phyloP scores from a whole-genome alignment of 2,113 vertebrate species.

The Pollachius pollachius region DNA sequence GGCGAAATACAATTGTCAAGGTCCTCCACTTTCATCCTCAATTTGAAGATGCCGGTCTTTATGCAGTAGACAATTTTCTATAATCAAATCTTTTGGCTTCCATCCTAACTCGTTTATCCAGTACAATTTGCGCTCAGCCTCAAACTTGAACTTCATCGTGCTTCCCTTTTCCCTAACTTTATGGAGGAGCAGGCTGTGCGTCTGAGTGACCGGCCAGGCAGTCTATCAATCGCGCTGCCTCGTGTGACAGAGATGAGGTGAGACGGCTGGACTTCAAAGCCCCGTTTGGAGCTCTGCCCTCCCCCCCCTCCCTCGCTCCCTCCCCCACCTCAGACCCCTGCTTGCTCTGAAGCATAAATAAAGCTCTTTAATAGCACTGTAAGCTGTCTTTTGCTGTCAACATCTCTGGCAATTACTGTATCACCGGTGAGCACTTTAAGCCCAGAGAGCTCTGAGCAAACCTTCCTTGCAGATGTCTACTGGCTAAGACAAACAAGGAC shows the following conservation, averaged over 20 bases:
- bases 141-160: constrained; percentile 59
- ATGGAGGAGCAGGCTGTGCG: constrained; percentile 31
- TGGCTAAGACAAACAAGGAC: constrained; percentile 47
- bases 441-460: constrained; percentile 49
- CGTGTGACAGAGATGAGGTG: constrained; percentile 70
- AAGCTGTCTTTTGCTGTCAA: constrained; percentile 75
- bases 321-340: constrained; percentile 25
- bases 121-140: constrained; percentile 52
- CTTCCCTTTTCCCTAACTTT: constrained; percentile 21
- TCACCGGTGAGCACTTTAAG: constrained; percentile 54
- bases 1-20: constrained; percentile 50
- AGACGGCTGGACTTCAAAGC: constrained; percentile 73
- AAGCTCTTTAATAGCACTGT: constrained; percentile 73
- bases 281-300: constrained; percentile 60
- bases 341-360: constrained; percentile 72
- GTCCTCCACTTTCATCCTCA: constrained; percentile 44
- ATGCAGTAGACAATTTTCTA: constrained; percentile 46
- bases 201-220: constrained; percentile 52
- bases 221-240: constrained; percentile 62
- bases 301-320: constrained; percentile 38
- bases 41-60: constrained; percentile 54
- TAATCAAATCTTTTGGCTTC: constrained; percentile 50
- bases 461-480: constrained; percentile 65
- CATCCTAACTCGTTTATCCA: constrained; percentile 56
- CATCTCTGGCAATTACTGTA: constrained; percentile 74